These are phyloP conservation scores for Eubasilissa regina DNA, from an alignment of 1,140 invertebrate genomes.

Conservation along the genomic window DNA sequence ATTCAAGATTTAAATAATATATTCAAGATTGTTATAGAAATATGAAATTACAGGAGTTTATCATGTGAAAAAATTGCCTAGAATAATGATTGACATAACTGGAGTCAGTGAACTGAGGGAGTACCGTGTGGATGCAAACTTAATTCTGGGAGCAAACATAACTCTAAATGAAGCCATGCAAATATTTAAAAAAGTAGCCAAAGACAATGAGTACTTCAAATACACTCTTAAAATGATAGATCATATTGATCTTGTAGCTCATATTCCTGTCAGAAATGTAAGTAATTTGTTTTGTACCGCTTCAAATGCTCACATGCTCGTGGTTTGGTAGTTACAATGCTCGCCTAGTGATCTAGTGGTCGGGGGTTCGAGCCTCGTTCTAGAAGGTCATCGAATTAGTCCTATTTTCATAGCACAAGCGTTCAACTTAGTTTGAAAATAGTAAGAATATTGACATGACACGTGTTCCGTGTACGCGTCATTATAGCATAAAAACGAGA, in stretches of 20 bases:
- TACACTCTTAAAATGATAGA: constrained; percentile 70
- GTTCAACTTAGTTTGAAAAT: background rate
- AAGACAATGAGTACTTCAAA: constrained; percentile 67
- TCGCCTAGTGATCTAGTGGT: too few relatives aligned
- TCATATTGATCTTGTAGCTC: constrained; percentile 80
- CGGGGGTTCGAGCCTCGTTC: too few relatives aligned
- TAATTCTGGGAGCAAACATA: constrained; percentile 78
- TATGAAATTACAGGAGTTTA: constrained; percentile 64
- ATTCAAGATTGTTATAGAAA: too few relatives aligned
- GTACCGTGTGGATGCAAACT: constrained; percentile 66
- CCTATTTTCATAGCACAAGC: background rate
- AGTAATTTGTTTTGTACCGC: constrained; percentile 62
- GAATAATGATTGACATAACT: constrained; percentile 81
- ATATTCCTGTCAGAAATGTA: constrained; percentile 82
- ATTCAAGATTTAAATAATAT: too few relatives aligned
- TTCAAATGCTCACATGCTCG: too few relatives aligned
- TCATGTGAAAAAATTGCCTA: constrained; percentile 62
- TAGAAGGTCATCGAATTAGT: too few relatives aligned
- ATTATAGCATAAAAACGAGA: background rate
- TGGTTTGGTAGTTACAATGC: too few relatives aligned
- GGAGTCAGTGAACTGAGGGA: constrained; percentile 77
- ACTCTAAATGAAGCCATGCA: constrained; percentile 78
- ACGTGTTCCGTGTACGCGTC: too few relatives aligned
- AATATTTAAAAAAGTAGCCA: constrained; percentile 73
- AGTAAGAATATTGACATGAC: background rate